Evolutionary conservation across 2,797 vertebrate species (phyloP), one percentile per base, ranked within the genome.

Genomic region (Propithecus deckenii): DNA sequence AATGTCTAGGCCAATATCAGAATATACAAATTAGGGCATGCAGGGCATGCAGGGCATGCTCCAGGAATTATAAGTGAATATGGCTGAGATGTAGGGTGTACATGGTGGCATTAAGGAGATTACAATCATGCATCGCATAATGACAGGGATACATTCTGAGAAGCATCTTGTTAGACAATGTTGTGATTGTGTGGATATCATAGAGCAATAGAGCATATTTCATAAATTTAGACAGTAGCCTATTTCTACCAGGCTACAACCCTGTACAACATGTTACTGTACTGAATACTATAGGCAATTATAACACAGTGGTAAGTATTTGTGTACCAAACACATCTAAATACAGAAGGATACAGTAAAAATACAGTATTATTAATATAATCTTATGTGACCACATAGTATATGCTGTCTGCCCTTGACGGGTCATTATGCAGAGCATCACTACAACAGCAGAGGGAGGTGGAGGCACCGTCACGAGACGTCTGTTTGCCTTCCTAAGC

Each of bases 351-450:
- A 25, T 15, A 14, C 18, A 50, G 46, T n/a, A 32, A 75, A 50
- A n/a, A 32, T 75, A 32, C 22, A 25, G n/a, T 15, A 25, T 55
- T 55, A 9, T 59, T 28, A 59, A 59, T 59, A 59, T 38, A 78
- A 35, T 78, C 48, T 52, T 35, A 35, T 9, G n/a, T 20, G 50
- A 55, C n/a, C 75, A 55, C 50, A 7, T 35, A 43, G 4, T 18
- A 48, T 5, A 32, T 32, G 9, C 43, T 18, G 72, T 32, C n/a
- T 0, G 0, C 20, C 22, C 4, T 9, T n/a, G 48, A 35, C n/a
- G 35, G 50, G 8, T 78, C 22, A 4, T 35, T 35, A 14, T 23
- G n/a, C 0, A 1, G 20, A 32, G 7, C 7, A 25, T 78, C 5
- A 55, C 48, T 78, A 1, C 15, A 46, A 46, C 2, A 85, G 28